Evolutionary conservation across 92 coral and sea anemone species (phyloP), one percentile per base, ranked within the genome.

Genomic region (Epizoanthus rinbou): DNA sequence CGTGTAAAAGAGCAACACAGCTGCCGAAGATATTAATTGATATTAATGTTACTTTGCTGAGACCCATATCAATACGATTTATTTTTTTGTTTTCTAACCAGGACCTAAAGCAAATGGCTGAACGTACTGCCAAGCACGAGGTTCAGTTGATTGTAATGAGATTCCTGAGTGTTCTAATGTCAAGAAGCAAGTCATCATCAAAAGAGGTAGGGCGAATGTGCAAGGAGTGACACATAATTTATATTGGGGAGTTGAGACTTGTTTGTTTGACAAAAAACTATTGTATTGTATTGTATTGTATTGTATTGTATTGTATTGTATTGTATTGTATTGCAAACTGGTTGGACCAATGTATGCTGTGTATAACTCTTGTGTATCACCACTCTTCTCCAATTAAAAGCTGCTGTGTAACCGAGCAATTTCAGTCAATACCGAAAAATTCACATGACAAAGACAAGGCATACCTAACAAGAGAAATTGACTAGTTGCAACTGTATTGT

Each of bases 91-190:
- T 1, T 31, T 64, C 81, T 10, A n/a, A 64, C 45, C 68, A 89
- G 89, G 92, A 89, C 35, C 54, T 89, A 25, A 85, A 93, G 64
- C 86, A 88, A 72, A 92, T 96, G 85, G 85, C 97, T 11, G 50
- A 89, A 5, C 98, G 99, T 37, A 89, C 90, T 70, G 86, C 90
- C 39, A 80, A 76, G 21, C 99, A 91, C 57, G 99, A 96, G 76
- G 99, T 94, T 43, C 97, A 95, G 88, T 85, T 96, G 84, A 92
- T 96, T 35, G 78, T 96, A 39, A 96, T 96, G 99, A 87, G 99
- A 53, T 87, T 96, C 72, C 66, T 96, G 73, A 96, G 99, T 84
- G 99, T 96, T 18, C 89, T 96, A 50, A 96, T 96, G 99, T 96
- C 99, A 57, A 91, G 94, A 71, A 92, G 98, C 28, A 96, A 96